phyloP scores from a whole-genome alignment of 2,113 vertebrate species.

The Thamnophis sirtalis region DNA sequence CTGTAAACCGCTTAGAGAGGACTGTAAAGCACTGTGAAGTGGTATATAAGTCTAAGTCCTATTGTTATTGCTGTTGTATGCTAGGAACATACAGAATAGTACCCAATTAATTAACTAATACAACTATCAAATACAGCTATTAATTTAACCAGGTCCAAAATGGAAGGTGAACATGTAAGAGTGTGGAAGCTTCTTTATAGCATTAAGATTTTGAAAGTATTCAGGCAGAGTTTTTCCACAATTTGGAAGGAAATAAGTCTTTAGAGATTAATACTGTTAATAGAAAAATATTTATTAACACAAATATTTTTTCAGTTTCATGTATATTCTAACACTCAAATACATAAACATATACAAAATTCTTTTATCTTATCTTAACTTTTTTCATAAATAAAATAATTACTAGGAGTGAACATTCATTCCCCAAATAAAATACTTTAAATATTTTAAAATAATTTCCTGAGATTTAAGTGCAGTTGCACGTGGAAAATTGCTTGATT shows the following conservation, averaged over 20 bases:
- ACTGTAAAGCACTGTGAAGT: not conserved
- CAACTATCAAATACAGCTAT: not conserved
- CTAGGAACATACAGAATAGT: not conserved
- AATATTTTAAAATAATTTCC: not conserved
- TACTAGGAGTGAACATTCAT: not conserved
- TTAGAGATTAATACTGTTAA: not conserved
- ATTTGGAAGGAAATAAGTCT: not conserved
- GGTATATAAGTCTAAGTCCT: not conserved
- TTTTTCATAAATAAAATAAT: conserved; percentile 13
- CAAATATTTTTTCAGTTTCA: not conserved
- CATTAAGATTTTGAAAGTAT: not conserved
- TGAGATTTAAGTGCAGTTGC: not conserved
- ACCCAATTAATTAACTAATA: not conserved
- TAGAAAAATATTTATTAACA: conserved; percentile 2
- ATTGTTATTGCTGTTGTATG: not conserved
- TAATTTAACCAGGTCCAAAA: not conserved
- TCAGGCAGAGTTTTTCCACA: not conserved
- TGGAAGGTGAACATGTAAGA: not conserved
- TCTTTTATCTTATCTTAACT: too few relatives aligned
- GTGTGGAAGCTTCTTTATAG: not conserved
- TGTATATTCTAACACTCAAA: not conserved
- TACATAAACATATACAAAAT: not conserved
- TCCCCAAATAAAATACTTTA: not conserved
- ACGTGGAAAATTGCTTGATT: not conserved
- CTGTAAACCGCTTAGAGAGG: not conserved